Percentiles rank a stretch among this genome's conserved stretches.
Conservation (phyloP, 2,888 invertebrate genomes). For the Nebria salina region DNA sequence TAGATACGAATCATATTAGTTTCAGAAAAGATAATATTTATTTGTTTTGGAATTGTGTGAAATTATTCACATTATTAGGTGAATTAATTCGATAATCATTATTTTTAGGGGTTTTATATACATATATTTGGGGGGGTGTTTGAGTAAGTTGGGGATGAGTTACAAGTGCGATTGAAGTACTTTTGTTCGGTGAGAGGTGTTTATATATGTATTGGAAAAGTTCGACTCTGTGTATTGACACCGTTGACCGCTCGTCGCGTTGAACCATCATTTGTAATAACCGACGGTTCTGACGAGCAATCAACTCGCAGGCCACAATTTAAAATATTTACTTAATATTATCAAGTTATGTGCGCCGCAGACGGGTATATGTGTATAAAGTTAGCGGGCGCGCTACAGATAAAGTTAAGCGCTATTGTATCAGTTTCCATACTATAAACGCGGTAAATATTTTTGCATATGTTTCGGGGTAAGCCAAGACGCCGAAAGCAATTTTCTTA, state of each 20-base stretch:
- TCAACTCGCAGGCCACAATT: constrained; percentile 28
- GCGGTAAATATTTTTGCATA: background rate
- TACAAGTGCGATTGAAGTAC: too few relatives aligned
- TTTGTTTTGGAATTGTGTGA: too few relatives aligned
- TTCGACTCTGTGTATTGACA: constrained; percentile 20
- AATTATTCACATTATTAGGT: too few relatives aligned
- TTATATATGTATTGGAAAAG: background rate
- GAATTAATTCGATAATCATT: too few relatives aligned
- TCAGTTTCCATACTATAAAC: too few relatives aligned
- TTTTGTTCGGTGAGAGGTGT: too few relatives aligned
- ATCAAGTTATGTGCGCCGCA: background rate
- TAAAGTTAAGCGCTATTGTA: background rate
- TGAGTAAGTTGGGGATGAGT: too few relatives aligned
- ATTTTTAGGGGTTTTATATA: too few relatives aligned
- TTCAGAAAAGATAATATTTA: too few relatives aligned
- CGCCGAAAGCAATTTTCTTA: constrained; percentile 47
- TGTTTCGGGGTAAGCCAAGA: constrained; percentile 30
- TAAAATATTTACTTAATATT: background rate
- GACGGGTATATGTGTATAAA: background rate
- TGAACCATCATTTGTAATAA: constrained; percentile 42
- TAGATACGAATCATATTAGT: too few relatives aligned
- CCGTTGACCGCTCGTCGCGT: constrained; percentile 31
- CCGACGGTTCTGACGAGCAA: constrained; percentile 22
- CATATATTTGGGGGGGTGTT: too few relatives aligned
- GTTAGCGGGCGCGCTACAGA: background rate